Percentiles rank a stretch among this genome's conserved stretches.
phyloP scores from a whole-genome alignment of 2,113 vertebrate species.

The Taxidea taxus region DNA sequence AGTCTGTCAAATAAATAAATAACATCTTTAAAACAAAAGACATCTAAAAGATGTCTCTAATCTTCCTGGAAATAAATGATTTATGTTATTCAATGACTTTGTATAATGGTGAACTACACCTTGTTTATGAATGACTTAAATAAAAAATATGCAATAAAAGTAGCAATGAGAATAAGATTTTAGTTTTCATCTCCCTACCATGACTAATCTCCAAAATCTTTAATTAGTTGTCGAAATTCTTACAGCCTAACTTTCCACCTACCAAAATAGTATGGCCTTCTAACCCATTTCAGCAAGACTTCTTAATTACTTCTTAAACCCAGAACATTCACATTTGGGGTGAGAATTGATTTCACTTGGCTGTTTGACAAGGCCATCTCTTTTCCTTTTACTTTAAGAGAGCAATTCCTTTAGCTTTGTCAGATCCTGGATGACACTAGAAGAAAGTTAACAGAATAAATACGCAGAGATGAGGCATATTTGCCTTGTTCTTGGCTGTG shows the following conservation, averaged over 20 bases:
- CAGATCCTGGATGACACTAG: neutral
- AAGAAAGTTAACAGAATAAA: neutral
- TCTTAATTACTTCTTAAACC: slow-evolving; percentile 12
- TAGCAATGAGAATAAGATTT: neutral
- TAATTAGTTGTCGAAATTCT: neutral
- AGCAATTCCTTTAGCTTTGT: neutral
- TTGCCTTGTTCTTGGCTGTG: neutral
- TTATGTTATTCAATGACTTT: neutral
- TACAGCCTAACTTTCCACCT: neutral
- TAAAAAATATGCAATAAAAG: slow-evolving; percentile 7
- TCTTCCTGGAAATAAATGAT: neutral
- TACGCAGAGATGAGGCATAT: neutral
- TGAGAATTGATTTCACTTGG: neutral
- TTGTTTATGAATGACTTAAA: slow-evolving; percentile 6
- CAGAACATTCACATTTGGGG: neutral
- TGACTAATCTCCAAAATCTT: neutral
- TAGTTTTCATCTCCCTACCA: neutral
- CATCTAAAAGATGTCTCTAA: neutral
- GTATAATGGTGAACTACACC: neutral
- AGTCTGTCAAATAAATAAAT: no score
- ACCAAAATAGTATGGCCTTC: neutral
- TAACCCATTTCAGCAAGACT: neutral
- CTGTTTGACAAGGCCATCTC: neutral
- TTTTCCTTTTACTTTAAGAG: neutral
- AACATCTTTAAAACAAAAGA: no score